Evolutionary conservation across 2,888 invertebrate species (phyloP).

Genomic region (Euclidia mi): DNA sequence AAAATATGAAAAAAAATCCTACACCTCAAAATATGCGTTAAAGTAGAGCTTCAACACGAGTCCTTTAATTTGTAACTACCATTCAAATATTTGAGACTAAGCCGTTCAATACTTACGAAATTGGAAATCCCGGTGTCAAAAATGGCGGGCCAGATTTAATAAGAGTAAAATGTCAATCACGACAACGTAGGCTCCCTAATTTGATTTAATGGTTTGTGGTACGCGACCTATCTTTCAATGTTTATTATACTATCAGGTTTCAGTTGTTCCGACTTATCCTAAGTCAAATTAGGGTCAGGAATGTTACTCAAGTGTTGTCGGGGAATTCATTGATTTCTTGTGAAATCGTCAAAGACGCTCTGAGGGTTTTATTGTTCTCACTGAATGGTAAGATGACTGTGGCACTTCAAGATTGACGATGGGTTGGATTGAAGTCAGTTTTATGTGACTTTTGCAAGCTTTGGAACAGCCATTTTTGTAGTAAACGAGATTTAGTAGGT

Average conservation of each 20-base stretch:
- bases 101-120: conserved; percentile 1
- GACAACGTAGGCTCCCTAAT: conserved; percentile 22
- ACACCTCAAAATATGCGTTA: too few relatives aligned
- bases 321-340: not conserved
- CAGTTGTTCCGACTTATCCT: conserved; percentile 6
- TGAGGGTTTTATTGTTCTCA: not conserved
- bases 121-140: conserved; percentile 9
- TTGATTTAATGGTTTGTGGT: conserved; percentile 27
- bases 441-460: not conserved
- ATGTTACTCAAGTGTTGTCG: conserved; percentile 6
- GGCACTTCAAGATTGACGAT: not conserved
- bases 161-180: conserved; percentile 44
- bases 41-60: too few relatives aligned
- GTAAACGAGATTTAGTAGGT: not conserved
- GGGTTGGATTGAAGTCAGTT: not conserved
- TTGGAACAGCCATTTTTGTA: not conserved
- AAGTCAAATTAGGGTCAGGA: conserved; percentile 10
- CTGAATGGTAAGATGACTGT: not conserved
- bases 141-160: conserved; percentile 29
- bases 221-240: conserved; percentile 19
- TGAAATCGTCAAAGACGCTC: not conserved
- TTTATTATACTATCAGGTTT: conserved; percentile 27
- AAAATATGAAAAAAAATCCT: too few relatives aligned
- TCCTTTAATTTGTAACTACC: not conserved
- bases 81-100: conserved; percentile 5